These are phyloP conservation scores for Aldrovandia affinis DNA, from an alignment of 2,797 vertebrate genomes.

Conservation along the genomic window DNA sequence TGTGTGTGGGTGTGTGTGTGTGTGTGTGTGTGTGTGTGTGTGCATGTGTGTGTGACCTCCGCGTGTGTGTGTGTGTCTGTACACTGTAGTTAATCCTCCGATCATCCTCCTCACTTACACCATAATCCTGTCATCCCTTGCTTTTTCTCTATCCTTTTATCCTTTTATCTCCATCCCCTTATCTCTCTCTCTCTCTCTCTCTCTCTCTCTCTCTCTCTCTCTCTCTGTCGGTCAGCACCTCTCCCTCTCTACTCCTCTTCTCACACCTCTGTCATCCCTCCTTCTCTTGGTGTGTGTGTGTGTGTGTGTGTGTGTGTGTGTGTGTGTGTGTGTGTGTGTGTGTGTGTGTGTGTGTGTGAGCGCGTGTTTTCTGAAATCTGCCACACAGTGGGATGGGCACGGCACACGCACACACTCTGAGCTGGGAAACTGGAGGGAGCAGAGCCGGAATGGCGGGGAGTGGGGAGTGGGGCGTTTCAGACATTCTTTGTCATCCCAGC, in stretches of 20 bases:
- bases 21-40: not conserved
- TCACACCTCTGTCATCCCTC: not conserved
- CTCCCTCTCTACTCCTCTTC: not conserved
- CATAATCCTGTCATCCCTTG: slow-evolving; percentile 71
- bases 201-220: slow-evolving; percentile 12
- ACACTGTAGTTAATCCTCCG: slow-evolving; percentile 69
- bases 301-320: not conserved
- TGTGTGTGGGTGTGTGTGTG: not conserved
- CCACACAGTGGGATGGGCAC: too few relatives aligned
- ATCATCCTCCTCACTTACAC: slow-evolving; percentile 75
- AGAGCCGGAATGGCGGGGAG: not conserved
- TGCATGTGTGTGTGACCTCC: not conserved
- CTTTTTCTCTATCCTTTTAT: slow-evolving; percentile 58
- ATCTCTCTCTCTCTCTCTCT: slow-evolving; percentile 66
- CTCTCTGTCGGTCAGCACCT: not conserved
- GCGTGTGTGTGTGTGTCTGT: slow-evolving; percentile 41
- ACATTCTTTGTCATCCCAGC: slow-evolving; percentile 57
- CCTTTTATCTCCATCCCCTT: slow-evolving; percentile 70
- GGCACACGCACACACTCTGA: too few relatives aligned
- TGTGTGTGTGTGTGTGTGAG: not conserved
- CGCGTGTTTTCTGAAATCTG: not conserved
- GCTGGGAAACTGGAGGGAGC: not conserved
- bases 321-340: not conserved
- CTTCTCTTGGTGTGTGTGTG: not conserved
- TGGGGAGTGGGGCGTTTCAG: slow-evolving; percentile 33